Percentiles rank a stretch among this genome's conserved stretches.
These are phyloP conservation scores for Branchipolynoe longqiensis DNA, from an alignment of 2,888 invertebrate genomes.

Conservation along the genomic window DNA sequence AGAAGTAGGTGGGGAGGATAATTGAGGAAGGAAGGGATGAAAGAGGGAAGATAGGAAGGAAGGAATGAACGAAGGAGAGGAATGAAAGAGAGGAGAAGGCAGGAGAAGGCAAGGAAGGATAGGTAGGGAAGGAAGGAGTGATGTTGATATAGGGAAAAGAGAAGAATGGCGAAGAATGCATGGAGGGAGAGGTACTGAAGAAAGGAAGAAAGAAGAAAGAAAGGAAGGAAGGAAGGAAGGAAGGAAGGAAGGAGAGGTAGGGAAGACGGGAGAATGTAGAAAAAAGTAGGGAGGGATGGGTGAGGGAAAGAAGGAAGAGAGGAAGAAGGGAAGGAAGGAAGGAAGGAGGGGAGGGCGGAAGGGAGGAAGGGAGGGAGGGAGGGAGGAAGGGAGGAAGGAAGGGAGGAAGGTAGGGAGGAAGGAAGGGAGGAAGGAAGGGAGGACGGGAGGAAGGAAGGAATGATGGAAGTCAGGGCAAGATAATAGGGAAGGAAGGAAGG, in stretches of 20 bases:
- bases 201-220: neutral
- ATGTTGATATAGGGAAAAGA: no score
- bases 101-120: no score
- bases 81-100: no score
- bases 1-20: no score
- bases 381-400: neutral
- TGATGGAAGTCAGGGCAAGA: neutral
- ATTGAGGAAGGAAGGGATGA: no score
- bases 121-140: no score
- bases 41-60: no score
- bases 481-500: neutral
- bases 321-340: neutral
- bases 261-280: neutral
- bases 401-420: neutral
- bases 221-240: no score
- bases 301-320: neutral
- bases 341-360: neutral
- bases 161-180: no score
- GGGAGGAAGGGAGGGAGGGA: neutral
- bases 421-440: neutral
- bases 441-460: neutral
- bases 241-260: neutral
- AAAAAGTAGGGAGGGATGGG: neutral
- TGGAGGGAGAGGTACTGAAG: no score
- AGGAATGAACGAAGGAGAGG: no score